Evolutionary conservation across 2,113 vertebrate species (phyloP).

Genomic region (Alexandromys fortis): DNA sequence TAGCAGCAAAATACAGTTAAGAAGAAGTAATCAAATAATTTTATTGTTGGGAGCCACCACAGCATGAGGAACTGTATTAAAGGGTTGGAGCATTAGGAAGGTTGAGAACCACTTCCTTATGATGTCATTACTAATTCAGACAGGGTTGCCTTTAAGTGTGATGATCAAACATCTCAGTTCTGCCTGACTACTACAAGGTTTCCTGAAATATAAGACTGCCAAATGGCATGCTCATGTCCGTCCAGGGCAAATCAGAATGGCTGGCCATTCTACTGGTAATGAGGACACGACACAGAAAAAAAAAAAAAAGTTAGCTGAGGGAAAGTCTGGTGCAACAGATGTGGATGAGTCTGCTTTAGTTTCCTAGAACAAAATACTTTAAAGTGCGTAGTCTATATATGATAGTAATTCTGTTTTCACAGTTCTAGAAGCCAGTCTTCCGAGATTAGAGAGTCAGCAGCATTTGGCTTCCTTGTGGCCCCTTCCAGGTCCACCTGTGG

Average conservation of each 20-base stretch:
- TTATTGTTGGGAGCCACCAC: no score
- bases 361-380: no score
- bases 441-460: background rate
- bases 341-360: background rate
- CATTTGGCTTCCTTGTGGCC: no score
- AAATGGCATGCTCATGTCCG: background rate
- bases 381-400: background rate
- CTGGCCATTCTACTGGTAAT: background rate
- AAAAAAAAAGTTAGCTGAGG: background rate
- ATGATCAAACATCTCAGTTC: background rate
- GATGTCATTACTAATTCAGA: background rate
- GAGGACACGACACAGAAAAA: background rate
- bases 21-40: background rate
- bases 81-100: background rate
- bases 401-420: background rate
- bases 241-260: background rate
- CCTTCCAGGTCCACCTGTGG: background rate
- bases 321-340: background rate
- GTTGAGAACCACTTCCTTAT: background rate
- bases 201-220: background rate
- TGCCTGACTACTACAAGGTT: background rate
- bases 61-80: background rate
- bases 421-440: background rate
- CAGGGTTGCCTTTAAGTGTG: background rate
- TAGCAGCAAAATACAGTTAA: background rate